These are phyloP conservation scores for Aricia artaxerxes DNA, from an alignment of 2,888 invertebrate species.

Conservation along the genomic window DNA sequence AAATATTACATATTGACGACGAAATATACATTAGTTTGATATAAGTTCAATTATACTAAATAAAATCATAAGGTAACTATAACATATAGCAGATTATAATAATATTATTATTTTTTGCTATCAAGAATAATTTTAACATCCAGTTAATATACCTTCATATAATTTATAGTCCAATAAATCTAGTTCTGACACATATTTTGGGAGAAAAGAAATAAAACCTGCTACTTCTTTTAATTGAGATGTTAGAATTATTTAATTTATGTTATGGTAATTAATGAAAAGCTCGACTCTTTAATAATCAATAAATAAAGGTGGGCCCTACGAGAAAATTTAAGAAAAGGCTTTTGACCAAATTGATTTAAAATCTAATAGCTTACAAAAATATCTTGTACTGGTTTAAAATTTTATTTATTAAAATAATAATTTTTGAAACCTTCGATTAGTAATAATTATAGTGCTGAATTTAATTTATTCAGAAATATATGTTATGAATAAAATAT, in stretches of 20 bases:
- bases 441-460: no score
- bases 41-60: no score
- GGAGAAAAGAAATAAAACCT: slow-evolving; percentile 24
- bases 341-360: not conserved
- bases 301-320: not conserved
- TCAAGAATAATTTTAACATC: slow-evolving; percentile 3
- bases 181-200: slow-evolving; percentile 15
- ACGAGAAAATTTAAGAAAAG: not conserved
- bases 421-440: no score
- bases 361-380: not conserved
- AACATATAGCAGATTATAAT: not conserved
- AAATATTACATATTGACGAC: no score
- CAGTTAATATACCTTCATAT: not conserved
- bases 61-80: not conserved
- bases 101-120: not conserved
- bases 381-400: no score
- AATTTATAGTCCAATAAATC: slow-evolving; percentile 21
- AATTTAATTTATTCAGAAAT: not conserved
- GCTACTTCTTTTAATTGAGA: not conserved
- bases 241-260: slow-evolving; percentile 17
- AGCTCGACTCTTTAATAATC: slow-evolving; percentile 15
- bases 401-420: no score
- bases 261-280: slow-evolving; percentile 19
- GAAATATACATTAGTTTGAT: no score
- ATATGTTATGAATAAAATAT: not conserved